phyloP scores from a whole-genome alignment of 2,113 vertebrate species.

The Anguilla rostrata region DNA sequence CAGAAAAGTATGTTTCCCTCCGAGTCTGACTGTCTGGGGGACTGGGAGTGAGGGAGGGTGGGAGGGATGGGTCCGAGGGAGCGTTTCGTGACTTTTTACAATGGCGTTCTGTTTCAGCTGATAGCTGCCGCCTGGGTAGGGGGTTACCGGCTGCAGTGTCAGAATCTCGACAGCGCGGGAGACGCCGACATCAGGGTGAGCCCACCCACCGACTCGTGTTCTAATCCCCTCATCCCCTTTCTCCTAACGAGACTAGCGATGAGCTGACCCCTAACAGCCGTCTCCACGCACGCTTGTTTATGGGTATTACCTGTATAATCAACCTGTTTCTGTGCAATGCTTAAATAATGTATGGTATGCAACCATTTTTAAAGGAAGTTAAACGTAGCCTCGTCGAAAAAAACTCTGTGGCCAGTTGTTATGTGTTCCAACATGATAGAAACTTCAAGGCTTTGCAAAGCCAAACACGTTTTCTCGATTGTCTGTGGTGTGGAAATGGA shows the following conservation, averaged over 20 bases:
- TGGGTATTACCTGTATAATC: not conserved
- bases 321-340: not conserved
- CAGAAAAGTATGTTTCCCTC: not conserved
- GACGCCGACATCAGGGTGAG: constrained; percentile 78
- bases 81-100: not conserved
- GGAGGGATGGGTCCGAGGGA: not conserved
- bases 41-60: not conserved
- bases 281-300: not conserved
- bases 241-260: constrained; percentile 1
- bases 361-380: not conserved
- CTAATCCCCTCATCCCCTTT: not conserved
- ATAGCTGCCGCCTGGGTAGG: constrained; percentile 79
- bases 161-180: constrained; percentile 77
- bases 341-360: not conserved
- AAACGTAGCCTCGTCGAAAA: not conserved
- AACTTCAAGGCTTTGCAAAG: not conserved
- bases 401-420: not conserved
- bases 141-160: constrained; percentile 82
- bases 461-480: constrained; percentile 4
- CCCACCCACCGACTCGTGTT: not conserved
- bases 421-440: not conserved
- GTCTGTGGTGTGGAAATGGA: constrained; percentile 16
- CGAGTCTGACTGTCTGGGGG: not conserved
- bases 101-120: constrained; percentile 63
- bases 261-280: not conserved